Conservation (phyloP, 2,797 vertebrate genomes). For the Aldrovandia affinis region DNA sequence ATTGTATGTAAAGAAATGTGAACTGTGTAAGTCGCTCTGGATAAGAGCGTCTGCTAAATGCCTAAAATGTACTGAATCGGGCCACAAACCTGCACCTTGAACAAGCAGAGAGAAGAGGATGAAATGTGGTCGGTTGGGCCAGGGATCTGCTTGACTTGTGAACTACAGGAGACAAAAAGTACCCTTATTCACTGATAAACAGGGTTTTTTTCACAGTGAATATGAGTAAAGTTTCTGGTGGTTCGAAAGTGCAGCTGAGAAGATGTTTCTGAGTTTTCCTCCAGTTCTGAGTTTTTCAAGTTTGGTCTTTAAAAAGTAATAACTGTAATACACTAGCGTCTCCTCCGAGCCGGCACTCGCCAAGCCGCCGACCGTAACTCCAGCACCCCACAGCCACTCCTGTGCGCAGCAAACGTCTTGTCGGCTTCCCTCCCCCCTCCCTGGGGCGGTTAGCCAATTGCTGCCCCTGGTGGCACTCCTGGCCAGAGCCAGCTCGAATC, state of each 20-base stretch:
- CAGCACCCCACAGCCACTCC: too few species aligned
- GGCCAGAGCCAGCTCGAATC: too few species aligned
- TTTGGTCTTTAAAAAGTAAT: not conserved
- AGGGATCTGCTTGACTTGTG: not conserved
- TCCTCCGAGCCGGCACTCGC: too few species aligned
- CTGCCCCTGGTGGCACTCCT: too few species aligned
- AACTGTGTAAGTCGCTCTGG: too few species aligned
- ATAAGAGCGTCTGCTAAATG: too few species aligned
- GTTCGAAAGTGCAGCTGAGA: not conserved
- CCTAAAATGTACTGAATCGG: not conserved
- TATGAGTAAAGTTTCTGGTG: not conserved
- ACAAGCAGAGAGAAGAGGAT: not conserved
- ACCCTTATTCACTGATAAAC: not conserved
- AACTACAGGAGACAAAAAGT: not conserved
- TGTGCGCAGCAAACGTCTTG: too few species aligned
- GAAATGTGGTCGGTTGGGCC: not conserved
- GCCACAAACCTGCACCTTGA: not conserved
- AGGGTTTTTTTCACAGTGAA: not conserved
- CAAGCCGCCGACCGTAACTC: too few species aligned
- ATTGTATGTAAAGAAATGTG: too few species aligned
- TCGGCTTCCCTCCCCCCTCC: too few species aligned
- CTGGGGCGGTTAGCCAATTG: too few species aligned
- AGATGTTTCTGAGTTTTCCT: not conserved
- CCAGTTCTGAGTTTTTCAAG: not conserved
- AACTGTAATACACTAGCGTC: not conserved